phyloP scores from a whole-genome alignment of 2,888 invertebrate species.

The Trichogramma evanescens region DNA sequence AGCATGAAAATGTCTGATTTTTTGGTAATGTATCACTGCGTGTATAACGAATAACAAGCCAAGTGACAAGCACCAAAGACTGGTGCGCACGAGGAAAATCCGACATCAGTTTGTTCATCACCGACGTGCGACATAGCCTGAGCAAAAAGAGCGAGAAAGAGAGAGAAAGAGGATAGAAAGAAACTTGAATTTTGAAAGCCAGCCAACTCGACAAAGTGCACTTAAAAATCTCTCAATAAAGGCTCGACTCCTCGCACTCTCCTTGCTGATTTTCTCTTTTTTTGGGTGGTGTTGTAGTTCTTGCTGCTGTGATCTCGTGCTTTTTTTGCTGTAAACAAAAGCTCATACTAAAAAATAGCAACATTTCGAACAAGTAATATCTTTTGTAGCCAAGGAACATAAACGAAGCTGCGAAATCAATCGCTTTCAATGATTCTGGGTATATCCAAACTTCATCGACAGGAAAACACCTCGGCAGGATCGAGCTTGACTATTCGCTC shows the following conservation, averaged over 20 bases:
- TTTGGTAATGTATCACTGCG: no score
- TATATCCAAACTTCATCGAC: no score
- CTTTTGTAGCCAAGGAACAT: no score
- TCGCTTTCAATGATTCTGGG: no score
- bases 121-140: conserved; percentile 4
- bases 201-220: conserved; percentile 47
- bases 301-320: no score
- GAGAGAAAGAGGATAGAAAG: no score
- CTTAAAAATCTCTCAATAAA: conserved; percentile 47
- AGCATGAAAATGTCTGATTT: conserved; percentile 43
- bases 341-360: no score
- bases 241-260: conserved; percentile 26
- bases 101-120: conserved; percentile 25
- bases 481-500: conserved; percentile 48
- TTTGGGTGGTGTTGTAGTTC: background rate
- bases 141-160: no score
- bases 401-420: no score
- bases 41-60: conserved; percentile 41
- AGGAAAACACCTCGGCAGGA: conserved; percentile 31
- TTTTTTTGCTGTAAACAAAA: no score
- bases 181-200: conserved; percentile 44
- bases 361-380: no score
- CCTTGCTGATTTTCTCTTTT: background rate
- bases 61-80: conserved; percentile 43
- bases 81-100: conserved; percentile 28